Percentiles rank a stretch among this genome's conserved stretches.
phyloP scores from a whole-genome alignment of 1,140 invertebrate species.

The Colletes latitarsis region DNA sequence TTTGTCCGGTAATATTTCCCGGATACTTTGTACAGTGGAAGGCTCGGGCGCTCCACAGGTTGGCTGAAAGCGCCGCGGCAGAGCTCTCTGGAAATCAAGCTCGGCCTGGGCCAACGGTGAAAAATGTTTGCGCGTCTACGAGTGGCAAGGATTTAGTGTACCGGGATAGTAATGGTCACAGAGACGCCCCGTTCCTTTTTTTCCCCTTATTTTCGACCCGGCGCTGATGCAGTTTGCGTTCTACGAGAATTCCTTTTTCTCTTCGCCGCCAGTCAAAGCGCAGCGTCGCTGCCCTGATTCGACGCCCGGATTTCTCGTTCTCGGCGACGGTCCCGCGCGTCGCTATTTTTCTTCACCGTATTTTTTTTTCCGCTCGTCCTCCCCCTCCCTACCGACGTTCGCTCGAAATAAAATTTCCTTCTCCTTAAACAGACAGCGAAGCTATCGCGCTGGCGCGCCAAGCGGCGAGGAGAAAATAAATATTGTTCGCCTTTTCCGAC shows the following conservation, averaged over 20 bases:
- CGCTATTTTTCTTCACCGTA: not conserved
- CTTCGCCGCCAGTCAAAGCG: slow-evolving; percentile 6
- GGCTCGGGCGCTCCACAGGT: slow-evolving; percentile 49
- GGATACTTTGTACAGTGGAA: slow-evolving; percentile 51
- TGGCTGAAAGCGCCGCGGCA: slow-evolving; percentile 16
- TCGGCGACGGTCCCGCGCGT: not conserved
- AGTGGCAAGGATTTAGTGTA: slow-evolving; percentile 64
- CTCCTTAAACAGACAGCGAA: slow-evolving; percentile 28
- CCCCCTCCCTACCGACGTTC: not conserved
- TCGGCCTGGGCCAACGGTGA: slow-evolving; percentile 34
- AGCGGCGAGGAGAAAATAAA: slow-evolving; percentile 27
- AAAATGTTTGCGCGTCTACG: slow-evolving; percentile 63
- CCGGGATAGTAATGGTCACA: slow-evolving; percentile 58
- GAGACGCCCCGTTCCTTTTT: slow-evolving; percentile 50
- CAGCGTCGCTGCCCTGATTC: slow-evolving; percentile 35
- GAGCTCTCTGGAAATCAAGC: slow-evolving; percentile 56
- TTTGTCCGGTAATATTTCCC: slow-evolving; percentile 40
- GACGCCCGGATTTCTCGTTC: not conserved
- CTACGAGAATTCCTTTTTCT: slow-evolving; percentile 31
- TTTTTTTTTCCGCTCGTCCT: not conserved
- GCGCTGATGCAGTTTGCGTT: slow-evolving; percentile 28
- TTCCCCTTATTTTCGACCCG: not conserved
- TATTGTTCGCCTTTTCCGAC: slow-evolving; percentile 35
- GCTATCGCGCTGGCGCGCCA: slow-evolving; percentile 7
- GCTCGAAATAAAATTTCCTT: slow-evolving; percentile 17